phyloP scores from a whole-genome alignment of 1,140 invertebrate genomes.

The Melipona quadrifasciata region DNA sequence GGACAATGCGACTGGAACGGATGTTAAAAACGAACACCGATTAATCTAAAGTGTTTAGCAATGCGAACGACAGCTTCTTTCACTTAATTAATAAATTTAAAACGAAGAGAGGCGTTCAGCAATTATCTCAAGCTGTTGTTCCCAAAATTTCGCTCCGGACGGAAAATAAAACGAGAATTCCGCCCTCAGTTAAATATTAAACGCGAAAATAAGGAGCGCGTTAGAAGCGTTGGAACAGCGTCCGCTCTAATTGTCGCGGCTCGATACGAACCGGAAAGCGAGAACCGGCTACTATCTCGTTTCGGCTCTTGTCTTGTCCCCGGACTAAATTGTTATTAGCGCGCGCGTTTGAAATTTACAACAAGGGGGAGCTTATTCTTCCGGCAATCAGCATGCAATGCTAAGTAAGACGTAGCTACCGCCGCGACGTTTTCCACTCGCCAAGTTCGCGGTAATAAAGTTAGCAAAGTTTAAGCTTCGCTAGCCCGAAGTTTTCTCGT shows the following conservation, averaged over 20 bases:
- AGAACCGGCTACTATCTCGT: neutral
- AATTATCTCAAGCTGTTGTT: neutral
- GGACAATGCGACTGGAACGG: neutral
- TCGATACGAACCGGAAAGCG: neutral
- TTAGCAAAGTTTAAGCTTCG: constrained; percentile 33
- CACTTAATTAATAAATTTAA: no score
- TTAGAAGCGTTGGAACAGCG: neutral
- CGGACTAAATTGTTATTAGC: constrained; percentile 21
- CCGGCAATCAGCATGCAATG: constrained; percentile 30
- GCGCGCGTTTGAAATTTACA: constrained; percentile 7
- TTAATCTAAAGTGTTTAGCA: no score
- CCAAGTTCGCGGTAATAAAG: constrained; percentile 25
- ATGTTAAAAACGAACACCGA: no score
- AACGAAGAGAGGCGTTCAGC: neutral
- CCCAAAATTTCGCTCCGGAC: neutral
- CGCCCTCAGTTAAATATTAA: neutral
- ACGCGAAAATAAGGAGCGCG: neutral
- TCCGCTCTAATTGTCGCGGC: neutral
- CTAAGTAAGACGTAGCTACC: constrained; percentile 24
- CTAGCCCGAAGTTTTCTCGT: constrained; percentile 36
- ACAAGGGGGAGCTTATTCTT: constrained; percentile 6
- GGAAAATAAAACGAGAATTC: neutral
- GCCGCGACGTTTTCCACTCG: constrained; percentile 8
- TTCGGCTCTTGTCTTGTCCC: neutral
- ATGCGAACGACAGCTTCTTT: no score